Evolutionary conservation across 2,888 invertebrate species (phyloP).

Genomic region (Micropterix aruncella): DNA sequence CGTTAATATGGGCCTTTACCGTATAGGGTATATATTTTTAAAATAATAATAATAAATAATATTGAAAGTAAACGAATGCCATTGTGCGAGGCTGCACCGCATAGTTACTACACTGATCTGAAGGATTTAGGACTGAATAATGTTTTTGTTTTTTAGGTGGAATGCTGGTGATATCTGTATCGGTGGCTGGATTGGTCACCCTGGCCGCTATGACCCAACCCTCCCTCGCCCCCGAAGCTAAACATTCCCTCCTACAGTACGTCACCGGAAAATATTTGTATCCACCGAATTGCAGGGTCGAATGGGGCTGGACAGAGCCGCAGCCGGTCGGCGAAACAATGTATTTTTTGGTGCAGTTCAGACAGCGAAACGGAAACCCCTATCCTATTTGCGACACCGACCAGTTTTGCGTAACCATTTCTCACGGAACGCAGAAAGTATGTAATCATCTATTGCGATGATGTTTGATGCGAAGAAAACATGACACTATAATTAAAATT

Average conservation of each 20-base stretch:
- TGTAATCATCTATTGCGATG: no score
- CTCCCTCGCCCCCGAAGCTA: constrained; percentile 77
- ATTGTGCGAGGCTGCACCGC: no score
- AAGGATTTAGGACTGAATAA: neutral
- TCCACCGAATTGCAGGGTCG: constrained; percentile 69
- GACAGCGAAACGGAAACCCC: constrained; percentile 84
- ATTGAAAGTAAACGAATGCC: no score
- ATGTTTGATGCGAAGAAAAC: no score
- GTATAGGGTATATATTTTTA: no score
- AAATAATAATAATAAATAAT: no score
- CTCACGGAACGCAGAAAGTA: constrained; percentile 70
- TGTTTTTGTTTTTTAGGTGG: constrained; percentile 41
- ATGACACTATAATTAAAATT: no score
- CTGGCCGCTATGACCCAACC: constrained; percentile 87
- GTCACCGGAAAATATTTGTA: constrained; percentile 85
- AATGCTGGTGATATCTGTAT: constrained; percentile 81
- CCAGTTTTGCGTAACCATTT: constrained; percentile 75
- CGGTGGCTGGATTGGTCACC: constrained; percentile 78
- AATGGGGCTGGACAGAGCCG: constrained; percentile 85
- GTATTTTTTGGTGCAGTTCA: constrained; percentile 83
- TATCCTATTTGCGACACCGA: constrained; percentile 92
- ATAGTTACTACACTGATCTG: no score
- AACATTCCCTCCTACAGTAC: constrained; percentile 78
- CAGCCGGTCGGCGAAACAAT: constrained; percentile 81
- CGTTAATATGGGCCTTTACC: no score